Conservation (phyloP, 2,797 vertebrate species). For the Pampus argenteus region DNA sequence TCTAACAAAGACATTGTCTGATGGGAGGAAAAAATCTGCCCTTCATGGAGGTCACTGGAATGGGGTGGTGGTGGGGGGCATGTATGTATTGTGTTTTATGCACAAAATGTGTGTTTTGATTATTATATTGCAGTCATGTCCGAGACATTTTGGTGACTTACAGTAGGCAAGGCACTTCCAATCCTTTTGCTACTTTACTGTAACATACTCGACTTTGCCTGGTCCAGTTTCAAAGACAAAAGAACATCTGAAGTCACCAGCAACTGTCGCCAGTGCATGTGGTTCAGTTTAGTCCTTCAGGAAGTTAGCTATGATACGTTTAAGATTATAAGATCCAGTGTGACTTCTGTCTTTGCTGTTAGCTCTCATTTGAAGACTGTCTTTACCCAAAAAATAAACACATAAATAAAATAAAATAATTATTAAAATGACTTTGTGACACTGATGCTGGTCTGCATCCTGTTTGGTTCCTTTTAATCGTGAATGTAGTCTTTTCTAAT, state of each 20-base stretch:
- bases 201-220: too few species aligned
- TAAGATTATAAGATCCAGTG: too few species aligned
- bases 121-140: constrained; percentile 9
- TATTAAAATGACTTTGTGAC: too few species aligned
- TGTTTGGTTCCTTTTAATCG: too few species aligned
- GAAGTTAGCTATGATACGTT: too few species aligned
- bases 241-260: not conserved
- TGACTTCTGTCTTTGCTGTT: not conserved
- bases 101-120: not conserved
- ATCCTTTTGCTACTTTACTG: not conserved
- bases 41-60: constrained; percentile 12
- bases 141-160: too few species aligned
- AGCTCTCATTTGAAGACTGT: not conserved
- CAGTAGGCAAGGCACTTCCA: not conserved
- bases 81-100: not conserved
- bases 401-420: too few species aligned
- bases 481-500: too few species aligned
- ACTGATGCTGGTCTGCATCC: too few species aligned
- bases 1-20: constrained; percentile 61
- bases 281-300: too few species aligned
- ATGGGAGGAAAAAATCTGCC: constrained; percentile 17
- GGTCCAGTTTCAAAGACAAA: not conserved
- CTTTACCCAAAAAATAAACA: not conserved
- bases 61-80: too few species aligned
- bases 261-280: too few species aligned